Conservation (phyloP, 1,140 invertebrate genomes). For the Sipha flava region DNA sequence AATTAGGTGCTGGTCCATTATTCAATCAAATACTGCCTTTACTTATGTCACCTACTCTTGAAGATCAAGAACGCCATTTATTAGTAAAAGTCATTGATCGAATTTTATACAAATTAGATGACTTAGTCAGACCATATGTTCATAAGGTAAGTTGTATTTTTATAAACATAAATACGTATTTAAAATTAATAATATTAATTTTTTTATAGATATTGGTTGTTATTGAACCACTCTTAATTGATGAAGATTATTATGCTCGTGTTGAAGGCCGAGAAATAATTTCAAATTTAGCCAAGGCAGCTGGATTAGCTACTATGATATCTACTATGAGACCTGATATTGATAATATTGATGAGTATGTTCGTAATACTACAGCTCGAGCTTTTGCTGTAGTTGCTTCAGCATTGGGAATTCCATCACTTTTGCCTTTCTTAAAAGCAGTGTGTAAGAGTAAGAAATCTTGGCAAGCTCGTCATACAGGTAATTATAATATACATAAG, state of each 20-base stretch:
- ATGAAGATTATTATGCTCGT: constrained; percentile 99
- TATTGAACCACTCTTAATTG: constrained; percentile 96
- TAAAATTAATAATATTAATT: background rate
- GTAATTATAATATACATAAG: background rate
- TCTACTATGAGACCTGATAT: constrained; percentile 99
- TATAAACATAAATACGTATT: background rate
- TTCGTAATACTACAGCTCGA: constrained; percentile 95
- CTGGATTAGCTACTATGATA: constrained; percentile 99
- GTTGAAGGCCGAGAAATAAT: constrained; percentile 99
- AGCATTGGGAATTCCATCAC: constrained; percentile 93
- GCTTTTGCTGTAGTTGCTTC: constrained; percentile 99
- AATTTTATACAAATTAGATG: constrained; percentile 97
- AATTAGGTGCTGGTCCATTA: constrained; percentile 95
- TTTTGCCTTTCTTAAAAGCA: constrained; percentile 96
- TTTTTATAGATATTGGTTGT: constrained; percentile 81
- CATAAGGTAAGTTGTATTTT: constrained; percentile 66
- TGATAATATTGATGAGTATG: constrained; percentile 99
- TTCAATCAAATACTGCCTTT: constrained; percentile 98
- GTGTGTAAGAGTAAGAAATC: constrained; percentile 99
- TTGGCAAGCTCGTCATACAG: constrained; percentile 99
- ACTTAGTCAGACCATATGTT: constrained; percentile 96
- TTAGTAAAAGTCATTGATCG: constrained; percentile 99
- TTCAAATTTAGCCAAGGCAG: constrained; percentile 98
- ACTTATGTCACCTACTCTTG: constrained; percentile 97
- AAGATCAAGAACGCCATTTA: constrained; percentile 98